Evolutionary conservation across 2,797 vertebrate species (phyloP).

Genomic region (Dryobates pubescens): DNA sequence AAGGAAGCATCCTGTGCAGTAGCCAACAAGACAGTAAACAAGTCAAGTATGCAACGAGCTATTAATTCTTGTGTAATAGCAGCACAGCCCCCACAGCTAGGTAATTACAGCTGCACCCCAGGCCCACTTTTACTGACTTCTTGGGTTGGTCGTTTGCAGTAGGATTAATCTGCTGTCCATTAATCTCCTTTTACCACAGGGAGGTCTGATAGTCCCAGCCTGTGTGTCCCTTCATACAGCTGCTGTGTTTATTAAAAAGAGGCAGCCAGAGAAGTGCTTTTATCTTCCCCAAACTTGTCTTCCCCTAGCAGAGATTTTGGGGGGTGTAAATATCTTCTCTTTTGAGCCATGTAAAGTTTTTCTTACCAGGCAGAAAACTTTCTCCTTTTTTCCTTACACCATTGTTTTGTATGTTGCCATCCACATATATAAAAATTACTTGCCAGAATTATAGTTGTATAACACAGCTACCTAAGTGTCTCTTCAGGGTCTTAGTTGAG

Average conservation of each 20-base stretch:
- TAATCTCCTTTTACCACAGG: background rate
- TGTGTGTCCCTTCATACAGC: background rate
- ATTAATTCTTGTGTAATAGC: rapidly evolving
- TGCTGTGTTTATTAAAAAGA: background rate
- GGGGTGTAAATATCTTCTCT: background rate
- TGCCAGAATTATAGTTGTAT: background rate
- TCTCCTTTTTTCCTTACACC: background rate
- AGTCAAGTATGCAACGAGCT: background rate
- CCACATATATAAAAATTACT: background rate
- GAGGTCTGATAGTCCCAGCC: conserved; percentile 1
- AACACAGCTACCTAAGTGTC: background rate
- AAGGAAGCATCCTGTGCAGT: background rate
- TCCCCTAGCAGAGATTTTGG: background rate
- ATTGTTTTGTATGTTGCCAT: background rate
- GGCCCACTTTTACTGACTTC: background rate
- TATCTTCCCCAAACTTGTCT: background rate
- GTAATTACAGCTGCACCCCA: background rate
- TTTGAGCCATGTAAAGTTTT: background rate
- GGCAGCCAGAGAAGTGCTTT: background rate
- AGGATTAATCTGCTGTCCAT: background rate
- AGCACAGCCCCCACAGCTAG: background rate
- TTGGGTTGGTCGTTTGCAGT: background rate
- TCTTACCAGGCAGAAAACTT: background rate
- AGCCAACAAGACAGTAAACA: background rate
- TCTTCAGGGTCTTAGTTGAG: background rate